Evolutionary conservation across 64 coral and sea anemone species (phyloP).

Genomic region (Acropora yongei): DNA sequence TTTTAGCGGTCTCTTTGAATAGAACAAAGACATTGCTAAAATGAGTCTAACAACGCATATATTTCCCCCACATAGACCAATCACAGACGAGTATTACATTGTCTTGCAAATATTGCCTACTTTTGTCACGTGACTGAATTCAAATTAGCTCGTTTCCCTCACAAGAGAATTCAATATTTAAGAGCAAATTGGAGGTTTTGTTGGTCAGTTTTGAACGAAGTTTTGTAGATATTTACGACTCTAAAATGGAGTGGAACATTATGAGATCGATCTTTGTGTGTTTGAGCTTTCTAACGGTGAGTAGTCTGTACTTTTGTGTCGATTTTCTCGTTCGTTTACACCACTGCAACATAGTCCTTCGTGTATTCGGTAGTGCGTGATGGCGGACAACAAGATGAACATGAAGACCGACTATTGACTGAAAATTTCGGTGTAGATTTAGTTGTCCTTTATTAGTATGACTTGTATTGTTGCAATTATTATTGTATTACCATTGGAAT

Average conservation of each 20-base stretch:
- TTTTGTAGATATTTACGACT: slow-evolving; percentile 19
- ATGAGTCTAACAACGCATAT: not conserved
- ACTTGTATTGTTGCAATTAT: too few relatives aligned
- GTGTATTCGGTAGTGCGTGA: not conserved
- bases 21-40: slow-evolving; percentile 3
- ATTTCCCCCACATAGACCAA: not conserved
- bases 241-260: slow-evolving; percentile 11
- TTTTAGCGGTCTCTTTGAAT: slow-evolving; percentile 7
- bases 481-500: too few relatives aligned
- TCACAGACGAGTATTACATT: not conserved
- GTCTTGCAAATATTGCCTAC: slow-evolving; percentile 40
- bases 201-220: slow-evolving; percentile 14
- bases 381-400: not conserved
- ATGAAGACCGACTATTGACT: not conserved
- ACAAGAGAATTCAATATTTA: not conserved
- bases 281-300: not conserved
- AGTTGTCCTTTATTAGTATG: not conserved
- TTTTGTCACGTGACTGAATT: slow-evolving; percentile 15
- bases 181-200: slow-evolving; percentile 38
- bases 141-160: not conserved
- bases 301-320: not conserved
- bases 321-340: not conserved
- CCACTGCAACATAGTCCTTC: not conserved
- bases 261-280: slow-evolving; percentile 12
- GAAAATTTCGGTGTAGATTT: not conserved